Conservation (phyloP, 2,113 vertebrate species). For the Ursus arctos region DNA sequence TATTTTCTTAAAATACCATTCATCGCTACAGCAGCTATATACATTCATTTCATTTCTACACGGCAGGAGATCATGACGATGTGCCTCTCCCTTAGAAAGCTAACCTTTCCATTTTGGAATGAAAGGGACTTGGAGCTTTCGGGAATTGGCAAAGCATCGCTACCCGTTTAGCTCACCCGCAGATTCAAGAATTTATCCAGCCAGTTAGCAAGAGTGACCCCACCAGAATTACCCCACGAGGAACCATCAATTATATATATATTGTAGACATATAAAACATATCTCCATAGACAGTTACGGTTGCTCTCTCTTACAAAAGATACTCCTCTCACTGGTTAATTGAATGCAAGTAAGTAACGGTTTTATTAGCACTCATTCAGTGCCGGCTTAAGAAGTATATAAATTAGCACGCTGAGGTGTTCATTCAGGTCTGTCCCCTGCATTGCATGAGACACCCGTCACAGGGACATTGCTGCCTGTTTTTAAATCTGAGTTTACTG, state of each 20-base stretch:
- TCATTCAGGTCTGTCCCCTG: background rate
- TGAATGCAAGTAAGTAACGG: background rate
- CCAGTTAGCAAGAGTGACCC: background rate
- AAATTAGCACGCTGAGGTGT: background rate
- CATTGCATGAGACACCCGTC: background rate
- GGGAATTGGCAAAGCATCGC: background rate
- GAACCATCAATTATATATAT: background rate
- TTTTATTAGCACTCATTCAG: background rate
- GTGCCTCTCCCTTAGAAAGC: background rate
- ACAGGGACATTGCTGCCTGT: no score
- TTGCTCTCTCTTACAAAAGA: background rate
- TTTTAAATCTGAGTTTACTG: background rate
- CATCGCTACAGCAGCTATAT: conserved; percentile 81
- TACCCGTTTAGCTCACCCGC: background rate
- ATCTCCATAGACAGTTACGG: background rate
- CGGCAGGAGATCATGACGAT: background rate
- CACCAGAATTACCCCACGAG: background rate
- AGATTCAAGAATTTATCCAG: background rate
- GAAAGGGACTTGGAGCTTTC: background rate
- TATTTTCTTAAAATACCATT: conserved; percentile 86
- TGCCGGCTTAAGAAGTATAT: background rate
- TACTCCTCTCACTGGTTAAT: background rate
- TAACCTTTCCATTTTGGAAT: background rate
- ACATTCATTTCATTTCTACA: conserved; percentile 76
- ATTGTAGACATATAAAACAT: background rate